Conservation (phyloP, 2,888 invertebrate genomes). For the Loripinus fragilis region DNA sequence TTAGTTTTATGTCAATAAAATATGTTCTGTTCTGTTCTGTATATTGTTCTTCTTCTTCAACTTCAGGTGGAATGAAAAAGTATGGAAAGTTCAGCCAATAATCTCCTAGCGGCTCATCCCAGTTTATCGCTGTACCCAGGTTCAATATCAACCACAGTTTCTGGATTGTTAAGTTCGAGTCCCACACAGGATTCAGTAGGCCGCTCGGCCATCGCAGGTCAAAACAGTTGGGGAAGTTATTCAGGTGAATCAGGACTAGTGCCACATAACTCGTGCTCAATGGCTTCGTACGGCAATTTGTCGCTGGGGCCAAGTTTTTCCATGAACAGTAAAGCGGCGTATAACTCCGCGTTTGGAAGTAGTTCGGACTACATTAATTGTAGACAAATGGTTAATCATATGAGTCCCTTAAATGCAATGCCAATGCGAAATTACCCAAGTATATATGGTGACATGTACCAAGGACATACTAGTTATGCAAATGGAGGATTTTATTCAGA, state of each 20-base stretch:
- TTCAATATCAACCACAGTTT: constrained; percentile 69
- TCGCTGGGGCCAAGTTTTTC: constrained; percentile 76
- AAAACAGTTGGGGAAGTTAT: constrained; percentile 78
- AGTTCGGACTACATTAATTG: constrained; percentile 78
- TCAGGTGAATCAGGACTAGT: constrained; percentile 70
- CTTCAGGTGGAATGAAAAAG: constrained; percentile 73
- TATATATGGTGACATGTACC: constrained; percentile 79
- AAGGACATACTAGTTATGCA: constrained; percentile 76
- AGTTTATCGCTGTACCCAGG: constrained; percentile 73
- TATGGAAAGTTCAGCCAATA: constrained; percentile 77
- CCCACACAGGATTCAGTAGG: constrained; percentile 74
- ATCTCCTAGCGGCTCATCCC: constrained; percentile 73
- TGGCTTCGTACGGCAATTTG: constrained; percentile 77
- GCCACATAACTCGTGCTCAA: constrained; percentile 77
- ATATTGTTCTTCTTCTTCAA: constrained; percentile 24
- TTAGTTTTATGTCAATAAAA: no score
- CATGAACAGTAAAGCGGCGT: constrained; percentile 77
- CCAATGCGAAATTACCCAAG: constrained; percentile 75
- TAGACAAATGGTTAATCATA: constrained; percentile 77
- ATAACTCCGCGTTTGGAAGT: constrained; percentile 73
- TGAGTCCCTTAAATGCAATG: constrained; percentile 76
- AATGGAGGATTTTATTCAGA: constrained; percentile 79
- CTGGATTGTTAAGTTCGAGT: constrained; percentile 72
- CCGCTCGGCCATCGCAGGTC: constrained; percentile 71
- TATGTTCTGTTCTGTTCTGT: no score